phyloP scores from a whole-genome alignment of 2,888 invertebrate species.

The Nomada ferruginata region DNA sequence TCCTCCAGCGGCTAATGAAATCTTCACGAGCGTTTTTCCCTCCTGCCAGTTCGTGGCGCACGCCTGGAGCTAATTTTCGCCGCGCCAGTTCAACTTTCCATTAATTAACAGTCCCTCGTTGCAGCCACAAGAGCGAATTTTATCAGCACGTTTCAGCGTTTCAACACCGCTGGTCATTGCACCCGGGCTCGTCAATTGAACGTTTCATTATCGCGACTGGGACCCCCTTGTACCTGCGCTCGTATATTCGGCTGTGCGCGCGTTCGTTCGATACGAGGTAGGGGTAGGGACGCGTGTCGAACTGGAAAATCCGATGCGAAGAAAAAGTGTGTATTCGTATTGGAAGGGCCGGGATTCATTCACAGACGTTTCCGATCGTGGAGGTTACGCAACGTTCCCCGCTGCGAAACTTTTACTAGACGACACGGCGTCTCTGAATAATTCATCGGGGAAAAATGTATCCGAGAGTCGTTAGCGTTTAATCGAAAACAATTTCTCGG shows the following conservation, averaged over 20 bases:
- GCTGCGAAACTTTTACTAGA: constrained; percentile 42
- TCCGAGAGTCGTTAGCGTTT: not conserved
- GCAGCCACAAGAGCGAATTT: constrained; percentile 6
- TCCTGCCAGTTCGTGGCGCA: not conserved
- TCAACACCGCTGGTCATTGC: constrained; percentile 22
- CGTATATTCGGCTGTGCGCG: too few relatives aligned
- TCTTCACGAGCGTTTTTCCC: constrained; percentile 10
- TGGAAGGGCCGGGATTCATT: constrained; percentile 11
- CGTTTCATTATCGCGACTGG: constrained; percentile 11
- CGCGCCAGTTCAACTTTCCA: constrained; percentile 28
- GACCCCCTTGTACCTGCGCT: not conserved
- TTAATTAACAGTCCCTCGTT: constrained; percentile 36
- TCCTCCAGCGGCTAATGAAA: constrained; percentile 27
- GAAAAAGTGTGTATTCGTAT: not conserved
- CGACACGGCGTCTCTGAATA: constrained; percentile 38
- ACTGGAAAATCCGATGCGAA: not conserved
- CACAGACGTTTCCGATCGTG: constrained; percentile 4
- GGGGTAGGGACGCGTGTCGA: not conserved
- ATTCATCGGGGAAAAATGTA: constrained; percentile 44
- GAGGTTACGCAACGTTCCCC: constrained; percentile 34
- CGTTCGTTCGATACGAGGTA: not conserved
- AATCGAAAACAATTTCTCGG: constrained; percentile 13
- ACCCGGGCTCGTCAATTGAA: constrained; percentile 34
- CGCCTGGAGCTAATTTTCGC: constrained; percentile 21
- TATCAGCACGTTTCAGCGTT: constrained; percentile 20